Conservation (phyloP, 1,140 invertebrate genomes). For the Gonioctena quinquepunctata region DNA sequence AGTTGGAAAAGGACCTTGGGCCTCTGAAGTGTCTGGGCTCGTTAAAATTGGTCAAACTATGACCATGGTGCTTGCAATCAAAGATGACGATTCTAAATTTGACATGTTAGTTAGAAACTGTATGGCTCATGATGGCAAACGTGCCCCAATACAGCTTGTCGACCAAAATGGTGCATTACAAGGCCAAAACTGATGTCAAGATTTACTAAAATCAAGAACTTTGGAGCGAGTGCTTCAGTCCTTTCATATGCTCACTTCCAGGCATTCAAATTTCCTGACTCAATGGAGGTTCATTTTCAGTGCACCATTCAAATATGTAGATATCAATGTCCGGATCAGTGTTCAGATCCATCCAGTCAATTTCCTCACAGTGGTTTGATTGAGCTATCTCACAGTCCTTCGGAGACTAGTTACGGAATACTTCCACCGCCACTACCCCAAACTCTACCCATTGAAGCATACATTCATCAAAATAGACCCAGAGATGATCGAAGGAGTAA, state of each 20-base stretch:
- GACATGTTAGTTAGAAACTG: constrained; percentile 95
- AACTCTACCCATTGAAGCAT: constrained; percentile 65
- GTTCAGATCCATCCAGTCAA: constrained; percentile 62
- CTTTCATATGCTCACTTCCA: constrained; percentile 92
- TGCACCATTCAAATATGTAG: constrained; percentile 94
- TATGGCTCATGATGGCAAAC: constrained; percentile 91
- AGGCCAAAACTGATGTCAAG: constrained; percentile 90
- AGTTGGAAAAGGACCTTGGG: constrained; percentile 94
- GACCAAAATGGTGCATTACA: constrained; percentile 90
- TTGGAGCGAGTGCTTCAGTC: constrained; percentile 88
- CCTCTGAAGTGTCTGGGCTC: constrained; percentile 89
- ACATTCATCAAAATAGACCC: constrained; percentile 67
- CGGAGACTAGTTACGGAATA: constrained; percentile 71
- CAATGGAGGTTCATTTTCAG: constrained; percentile 96
- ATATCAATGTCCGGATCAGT: constrained; percentile 90
- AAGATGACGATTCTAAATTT: constrained; percentile 94
- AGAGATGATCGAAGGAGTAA: constrained; percentile 73
- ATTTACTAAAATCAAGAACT: constrained; percentile 95
- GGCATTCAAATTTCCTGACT: constrained; percentile 95
- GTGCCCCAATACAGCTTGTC: constrained; percentile 92
- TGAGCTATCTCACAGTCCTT: constrained; percentile 60
- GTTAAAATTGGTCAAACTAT: constrained; percentile 96
- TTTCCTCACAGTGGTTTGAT: constrained; percentile 53
- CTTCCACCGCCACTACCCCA: constrained; percentile 60
- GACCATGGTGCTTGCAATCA: constrained; percentile 96